These are phyloP conservation scores for Phallusia fumigata DNA, from an alignment of 23 tunicate species.

Conservation along the genomic window DNA sequence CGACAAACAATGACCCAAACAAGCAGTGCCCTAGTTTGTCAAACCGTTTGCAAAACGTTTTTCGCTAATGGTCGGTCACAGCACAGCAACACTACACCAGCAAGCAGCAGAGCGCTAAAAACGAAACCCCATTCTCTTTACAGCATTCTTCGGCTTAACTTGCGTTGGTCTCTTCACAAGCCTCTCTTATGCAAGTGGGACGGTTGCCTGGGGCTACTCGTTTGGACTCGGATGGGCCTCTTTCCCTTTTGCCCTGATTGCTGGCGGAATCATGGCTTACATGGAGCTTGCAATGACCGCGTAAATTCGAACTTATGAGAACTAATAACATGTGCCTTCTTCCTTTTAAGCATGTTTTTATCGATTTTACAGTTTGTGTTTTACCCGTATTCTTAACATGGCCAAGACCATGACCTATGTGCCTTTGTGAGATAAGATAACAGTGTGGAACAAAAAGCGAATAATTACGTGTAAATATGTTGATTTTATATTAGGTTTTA, in stretches of 20 bases:
- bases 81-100: not conserved
- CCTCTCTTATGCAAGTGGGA: slow-evolving; percentile 7
- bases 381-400: not conserved
- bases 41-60: no score
- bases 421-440: no score
- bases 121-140: not conserved
- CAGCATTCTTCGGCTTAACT: slow-evolving; percentile 61
- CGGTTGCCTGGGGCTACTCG: slow-evolving; percentile 53
- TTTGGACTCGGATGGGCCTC: slow-evolving; percentile 65
- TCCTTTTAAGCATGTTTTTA: not conserved
- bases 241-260: slow-evolving; percentile 51
- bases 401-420: not conserved
- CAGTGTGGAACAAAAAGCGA: no score
- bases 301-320: not conserved
- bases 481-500: no score
- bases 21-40: no score
- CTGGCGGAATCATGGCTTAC: slow-evolving; percentile 51
- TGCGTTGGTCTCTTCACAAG: slow-evolving; percentile 56
- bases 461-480: no score
- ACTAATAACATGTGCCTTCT: not conserved
- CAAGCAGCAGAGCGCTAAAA: not conserved
- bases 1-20: no score
- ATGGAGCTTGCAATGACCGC: slow-evolving; percentile 10
- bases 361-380: not conserved
- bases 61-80: no score